These are phyloP conservation scores for Salvelinus alpinus DNA, from an alignment of 2,113 vertebrate species.

Conservation along the genomic window DNA sequence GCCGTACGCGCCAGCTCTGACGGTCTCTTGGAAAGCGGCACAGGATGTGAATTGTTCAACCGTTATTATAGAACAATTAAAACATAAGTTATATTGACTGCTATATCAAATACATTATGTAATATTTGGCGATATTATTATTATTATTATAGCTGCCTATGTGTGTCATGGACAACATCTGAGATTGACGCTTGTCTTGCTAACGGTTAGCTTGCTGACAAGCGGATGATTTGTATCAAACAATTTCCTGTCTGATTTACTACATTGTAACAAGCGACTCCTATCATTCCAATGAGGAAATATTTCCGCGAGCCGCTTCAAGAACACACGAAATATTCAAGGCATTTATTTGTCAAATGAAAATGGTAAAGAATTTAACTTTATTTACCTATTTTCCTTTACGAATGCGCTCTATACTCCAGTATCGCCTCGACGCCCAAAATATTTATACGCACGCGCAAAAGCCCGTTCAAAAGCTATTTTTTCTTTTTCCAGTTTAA, in stretches of 20 bases:
- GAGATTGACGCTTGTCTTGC: neutral
- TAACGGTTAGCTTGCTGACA: constrained; percentile 32
- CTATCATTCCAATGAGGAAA: neutral
- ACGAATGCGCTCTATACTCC: constrained; percentile 25
- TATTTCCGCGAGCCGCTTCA: neutral
- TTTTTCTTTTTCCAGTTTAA: constrained; percentile 37
- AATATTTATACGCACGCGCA: constrained; percentile 57
- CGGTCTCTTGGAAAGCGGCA: neutral
- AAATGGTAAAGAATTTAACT: neutral
- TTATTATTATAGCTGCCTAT: neutral
- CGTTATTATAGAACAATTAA: neutral
- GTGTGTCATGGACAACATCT: neutral
- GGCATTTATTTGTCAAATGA: neutral
- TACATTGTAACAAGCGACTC: neutral
- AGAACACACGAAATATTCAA: neutral
- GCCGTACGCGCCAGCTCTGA: neutral
- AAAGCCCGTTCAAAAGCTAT: neutral
- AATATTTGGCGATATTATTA: neutral
- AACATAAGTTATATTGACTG: neutral
- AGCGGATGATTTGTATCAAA: constrained; percentile 24
- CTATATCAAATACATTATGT: neutral
- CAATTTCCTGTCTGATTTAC: neutral
- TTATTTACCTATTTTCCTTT: constrained; percentile 50
- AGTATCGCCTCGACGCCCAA: constrained; percentile 7
- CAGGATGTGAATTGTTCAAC: no score